Evolutionary conservation across 2,113 vertebrate species (phyloP).

Genomic region (Dinomys branickii): DNA sequence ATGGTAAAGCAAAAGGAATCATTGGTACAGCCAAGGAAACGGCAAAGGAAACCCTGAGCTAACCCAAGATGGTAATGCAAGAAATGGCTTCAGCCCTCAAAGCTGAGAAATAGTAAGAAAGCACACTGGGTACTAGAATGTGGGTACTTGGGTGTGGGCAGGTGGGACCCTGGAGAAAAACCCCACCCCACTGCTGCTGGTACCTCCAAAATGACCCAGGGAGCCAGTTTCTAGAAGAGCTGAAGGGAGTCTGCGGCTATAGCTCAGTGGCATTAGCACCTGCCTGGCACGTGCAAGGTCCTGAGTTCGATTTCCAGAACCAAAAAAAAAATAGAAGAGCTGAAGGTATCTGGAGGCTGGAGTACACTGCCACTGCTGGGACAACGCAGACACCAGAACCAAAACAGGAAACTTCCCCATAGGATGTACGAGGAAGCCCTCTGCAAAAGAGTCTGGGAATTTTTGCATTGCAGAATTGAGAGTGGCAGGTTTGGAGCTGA

Average conservation of each 20-base stretch:
- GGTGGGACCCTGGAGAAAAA: not conserved
- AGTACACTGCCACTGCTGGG: not conserved
- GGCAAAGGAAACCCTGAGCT: not conserved
- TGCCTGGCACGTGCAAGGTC: no score
- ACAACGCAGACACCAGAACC: not conserved
- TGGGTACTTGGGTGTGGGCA: not conserved
- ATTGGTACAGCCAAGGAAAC: not conserved
- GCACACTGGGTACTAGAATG: not conserved
- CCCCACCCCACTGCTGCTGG: not conserved
- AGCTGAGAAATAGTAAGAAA: not conserved
- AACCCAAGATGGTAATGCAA: not conserved
- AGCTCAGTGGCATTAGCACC: no score
- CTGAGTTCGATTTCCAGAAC: no score
- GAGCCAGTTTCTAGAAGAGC: not conserved
- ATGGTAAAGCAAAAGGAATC: not conserved
- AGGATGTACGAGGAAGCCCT: not conserved
- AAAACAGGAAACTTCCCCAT: not conserved
- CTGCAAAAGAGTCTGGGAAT: not conserved
- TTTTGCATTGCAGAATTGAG: not conserved
- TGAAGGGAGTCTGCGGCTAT: no score
- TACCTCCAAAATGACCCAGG: not conserved
- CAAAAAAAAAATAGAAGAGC: no score
- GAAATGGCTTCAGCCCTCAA: not conserved
- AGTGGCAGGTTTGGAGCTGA: not conserved
- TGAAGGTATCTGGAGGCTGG: not conserved